Conservation (phyloP, 2,113 vertebrate species). For the Python bivittatus region DNA sequence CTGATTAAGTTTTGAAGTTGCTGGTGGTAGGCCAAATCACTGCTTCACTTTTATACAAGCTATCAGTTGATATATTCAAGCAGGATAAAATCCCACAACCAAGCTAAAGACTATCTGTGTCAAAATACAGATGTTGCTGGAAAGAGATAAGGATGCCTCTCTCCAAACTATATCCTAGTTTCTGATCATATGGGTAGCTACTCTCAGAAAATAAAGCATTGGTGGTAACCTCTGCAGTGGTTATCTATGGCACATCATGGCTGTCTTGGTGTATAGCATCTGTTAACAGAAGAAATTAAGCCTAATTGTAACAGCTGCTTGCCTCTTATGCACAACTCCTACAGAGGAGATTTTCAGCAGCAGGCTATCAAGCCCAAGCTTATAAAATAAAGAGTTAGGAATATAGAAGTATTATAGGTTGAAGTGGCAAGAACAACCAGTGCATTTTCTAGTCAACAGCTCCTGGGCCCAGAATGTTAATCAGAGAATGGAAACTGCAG, state of each 20-base stretch:
- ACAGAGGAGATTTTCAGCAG: conserved; percentile 3
- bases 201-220: background rate
- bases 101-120: background rate
- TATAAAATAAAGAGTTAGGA: background rate
- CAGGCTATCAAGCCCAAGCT: background rate
- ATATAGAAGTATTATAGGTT: background rate
- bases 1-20: background rate
- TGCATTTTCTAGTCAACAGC: background rate
- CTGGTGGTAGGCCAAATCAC: background rate
- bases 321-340: background rate
- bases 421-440: background rate
- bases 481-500: background rate
- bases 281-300: background rate
- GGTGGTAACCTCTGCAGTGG: background rate
- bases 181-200: background rate
- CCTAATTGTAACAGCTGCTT: background rate
- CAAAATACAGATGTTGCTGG: background rate
- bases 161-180: background rate
- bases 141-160: background rate
- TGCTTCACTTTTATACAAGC: background rate
- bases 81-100: background rate
- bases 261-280: background rate
- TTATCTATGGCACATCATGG: background rate
- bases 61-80: too few species aligned
- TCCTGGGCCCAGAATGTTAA: background rate